Evolutionary conservation across 2,797 vertebrate genomes (phyloP).

Genomic region (Melanotaenia parkinsoni): DNA sequence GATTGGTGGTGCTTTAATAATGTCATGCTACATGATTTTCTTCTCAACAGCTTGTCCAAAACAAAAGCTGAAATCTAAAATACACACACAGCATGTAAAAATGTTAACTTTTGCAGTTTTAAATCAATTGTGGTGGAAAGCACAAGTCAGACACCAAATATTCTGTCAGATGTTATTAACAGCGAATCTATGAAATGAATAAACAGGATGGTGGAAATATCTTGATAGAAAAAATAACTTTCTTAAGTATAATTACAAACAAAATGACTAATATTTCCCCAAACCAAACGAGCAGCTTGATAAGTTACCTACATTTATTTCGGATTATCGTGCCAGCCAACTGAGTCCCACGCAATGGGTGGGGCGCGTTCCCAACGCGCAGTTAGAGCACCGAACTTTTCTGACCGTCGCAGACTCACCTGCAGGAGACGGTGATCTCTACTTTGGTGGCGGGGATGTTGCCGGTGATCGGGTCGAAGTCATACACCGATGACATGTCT

Average conservation of each 20-base stretch:
- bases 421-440: slow-evolving; percentile 96
- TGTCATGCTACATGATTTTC: background rate
- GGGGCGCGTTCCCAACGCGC: slow-evolving; percentile 34
- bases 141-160: background rate
- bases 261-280: background rate
- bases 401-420: slow-evolving; percentile 80
- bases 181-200: background rate
- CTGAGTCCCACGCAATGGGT: slow-evolving; percentile 15
- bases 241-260: background rate
- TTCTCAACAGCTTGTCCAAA: background rate
- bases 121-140: background rate
- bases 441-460: slow-evolving; percentile 95
- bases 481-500: slow-evolving; percentile 91
- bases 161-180: background rate
- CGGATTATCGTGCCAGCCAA: background rate
- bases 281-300: slow-evolving; percentile 2
- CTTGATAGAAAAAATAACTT: background rate
- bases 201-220: background rate
- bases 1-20: background rate
- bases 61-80: background rate
- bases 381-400: slow-evolving; percentile 51
- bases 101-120: background rate
- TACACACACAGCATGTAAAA: background rate
- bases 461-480: slow-evolving; percentile 90
- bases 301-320: background rate